These are phyloP conservation scores for Bos javanicus DNA, from an alignment of 2,113 vertebrate genomes.

Conservation along the genomic window DNA sequence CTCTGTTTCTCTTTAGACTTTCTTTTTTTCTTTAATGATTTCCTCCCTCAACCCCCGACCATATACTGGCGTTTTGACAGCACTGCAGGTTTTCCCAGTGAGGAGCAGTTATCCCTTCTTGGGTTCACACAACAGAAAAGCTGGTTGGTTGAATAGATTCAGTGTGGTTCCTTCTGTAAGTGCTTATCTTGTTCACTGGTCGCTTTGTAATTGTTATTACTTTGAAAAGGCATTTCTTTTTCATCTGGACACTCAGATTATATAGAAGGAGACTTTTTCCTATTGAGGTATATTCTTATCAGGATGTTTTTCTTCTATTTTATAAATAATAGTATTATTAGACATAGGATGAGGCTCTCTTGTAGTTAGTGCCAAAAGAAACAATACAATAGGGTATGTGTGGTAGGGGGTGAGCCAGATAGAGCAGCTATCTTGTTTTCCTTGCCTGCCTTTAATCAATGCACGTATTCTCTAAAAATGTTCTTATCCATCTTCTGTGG, in stretches of 20 bases:
- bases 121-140: constrained; percentile 20
- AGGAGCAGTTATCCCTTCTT: constrained; percentile 3
- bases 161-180: constrained; percentile 2
- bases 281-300: constrained; percentile 66
- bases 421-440: constrained; percentile 65
- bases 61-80: neutral
- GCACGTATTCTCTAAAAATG: constrained; percentile 53
- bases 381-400: constrained; percentile 51
- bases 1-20: neutral
- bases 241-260: constrained; percentile 55
- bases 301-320: constrained; percentile 67
- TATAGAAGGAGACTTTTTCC: constrained; percentile 35
- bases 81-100: neutral
- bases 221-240: constrained; percentile 59
- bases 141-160: constrained; percentile 5
- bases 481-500: constrained; percentile 68
- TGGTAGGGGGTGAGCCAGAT: constrained; percentile 14
- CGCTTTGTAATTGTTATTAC: constrained; percentile 62
- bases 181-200: constrained; percentile 60
- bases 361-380: constrained; percentile 57
- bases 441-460: constrained; percentile 66
- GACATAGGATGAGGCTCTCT: constrained; percentile 42
- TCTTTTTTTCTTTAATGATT: neutral
- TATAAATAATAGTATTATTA: constrained; percentile 70
- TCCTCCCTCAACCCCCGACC: neutral